Conservation (phyloP, 1,140 invertebrate species). For the Spodoptera litura region DNA sequence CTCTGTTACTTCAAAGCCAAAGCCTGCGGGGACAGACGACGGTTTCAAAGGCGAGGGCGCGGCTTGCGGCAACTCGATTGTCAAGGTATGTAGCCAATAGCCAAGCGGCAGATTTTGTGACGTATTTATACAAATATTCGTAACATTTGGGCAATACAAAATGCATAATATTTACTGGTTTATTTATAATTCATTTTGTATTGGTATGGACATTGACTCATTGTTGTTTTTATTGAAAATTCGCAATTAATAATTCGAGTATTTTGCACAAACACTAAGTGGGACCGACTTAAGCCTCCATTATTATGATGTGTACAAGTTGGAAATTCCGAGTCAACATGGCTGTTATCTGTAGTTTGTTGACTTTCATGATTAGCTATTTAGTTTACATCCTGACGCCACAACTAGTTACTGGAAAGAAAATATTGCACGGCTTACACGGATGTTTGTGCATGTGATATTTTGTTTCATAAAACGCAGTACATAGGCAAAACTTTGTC, state of each 20-base stretch:
- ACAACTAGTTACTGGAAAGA: not conserved
- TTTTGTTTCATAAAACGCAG: not conserved
- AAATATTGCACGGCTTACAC: not conserved
- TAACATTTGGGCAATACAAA: no score
- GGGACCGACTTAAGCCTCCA: not conserved
- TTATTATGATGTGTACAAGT: not conserved
- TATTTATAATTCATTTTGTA: no score
- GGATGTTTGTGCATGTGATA: not conserved
- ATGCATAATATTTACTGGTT: no score
- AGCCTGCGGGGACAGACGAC: conserved; percentile 89
- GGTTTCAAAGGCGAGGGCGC: conserved; percentile 90
- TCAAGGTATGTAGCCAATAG: conserved; percentile 79
- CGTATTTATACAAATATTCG: no score
- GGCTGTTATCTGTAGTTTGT: conserved; percentile 3
- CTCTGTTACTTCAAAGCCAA: conserved; percentile 85
- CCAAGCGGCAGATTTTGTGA: not conserved
- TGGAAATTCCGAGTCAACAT: conserved; percentile 15
- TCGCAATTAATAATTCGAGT: no score
- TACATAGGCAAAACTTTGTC: not conserved
- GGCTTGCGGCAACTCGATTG: conserved; percentile 90
- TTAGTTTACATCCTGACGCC: not conserved
- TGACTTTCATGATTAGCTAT: conserved; percentile 19
- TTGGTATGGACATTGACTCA: no score
- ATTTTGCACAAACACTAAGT: no score
- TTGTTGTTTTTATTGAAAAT: no score